phyloP scores from a whole-genome alignment of 2,797 vertebrate species.

The Acrocephalus scirpaceus region DNA sequence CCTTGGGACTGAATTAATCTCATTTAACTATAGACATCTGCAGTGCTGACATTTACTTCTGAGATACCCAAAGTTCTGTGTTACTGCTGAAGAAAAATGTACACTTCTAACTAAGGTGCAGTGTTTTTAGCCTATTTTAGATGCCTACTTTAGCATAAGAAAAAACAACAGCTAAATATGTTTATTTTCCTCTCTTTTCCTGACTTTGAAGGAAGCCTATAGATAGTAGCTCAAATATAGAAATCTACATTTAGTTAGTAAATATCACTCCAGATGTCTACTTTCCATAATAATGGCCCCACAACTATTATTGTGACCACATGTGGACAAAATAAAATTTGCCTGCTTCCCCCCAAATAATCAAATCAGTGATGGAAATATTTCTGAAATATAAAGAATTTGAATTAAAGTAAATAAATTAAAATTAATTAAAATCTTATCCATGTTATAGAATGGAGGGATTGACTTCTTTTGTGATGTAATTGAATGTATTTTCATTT shows the following conservation, averaged over 20 bases:
- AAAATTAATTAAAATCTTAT: neutral
- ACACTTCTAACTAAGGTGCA: neutral
- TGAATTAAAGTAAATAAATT: neutral
- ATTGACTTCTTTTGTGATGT: neutral
- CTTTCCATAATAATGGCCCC: neutral
- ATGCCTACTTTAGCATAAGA: neutral
- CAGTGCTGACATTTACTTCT: neutral
- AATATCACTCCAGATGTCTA: neutral
- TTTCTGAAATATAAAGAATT: neutral
- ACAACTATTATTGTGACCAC: neutral
- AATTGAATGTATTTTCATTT: neutral
- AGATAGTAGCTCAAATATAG: neutral
- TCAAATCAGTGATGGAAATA: neutral
- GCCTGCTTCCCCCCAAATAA: neutral
- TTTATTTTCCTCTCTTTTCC: neutral
- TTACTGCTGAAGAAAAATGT: neutral
- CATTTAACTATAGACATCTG: neutral
- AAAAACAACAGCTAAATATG: neutral
- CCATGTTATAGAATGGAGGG: neutral
- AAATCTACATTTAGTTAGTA: neutral
- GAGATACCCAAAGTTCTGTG: neutral
- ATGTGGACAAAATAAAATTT: neutral
- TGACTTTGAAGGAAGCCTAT: neutral
- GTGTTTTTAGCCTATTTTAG: neutral
- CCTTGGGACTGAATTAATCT: neutral